Conservation (phyloP, 53 echinoderm and acorn worm species). For the Astropecten irregularis region DNA sequence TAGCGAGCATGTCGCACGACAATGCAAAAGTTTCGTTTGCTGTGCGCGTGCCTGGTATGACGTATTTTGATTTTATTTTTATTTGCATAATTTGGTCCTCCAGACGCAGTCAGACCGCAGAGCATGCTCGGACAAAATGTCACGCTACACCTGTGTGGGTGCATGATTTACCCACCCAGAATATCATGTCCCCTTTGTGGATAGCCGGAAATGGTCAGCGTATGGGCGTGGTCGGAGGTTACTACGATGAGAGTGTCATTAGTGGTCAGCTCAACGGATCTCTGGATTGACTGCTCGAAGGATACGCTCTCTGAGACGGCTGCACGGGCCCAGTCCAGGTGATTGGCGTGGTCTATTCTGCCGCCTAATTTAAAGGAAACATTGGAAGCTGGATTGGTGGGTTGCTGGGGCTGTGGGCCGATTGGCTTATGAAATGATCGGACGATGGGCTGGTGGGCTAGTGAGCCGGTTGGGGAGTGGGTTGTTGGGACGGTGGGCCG, state of each 20-base stretch:
- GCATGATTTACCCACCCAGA: conserved; percentile 72
- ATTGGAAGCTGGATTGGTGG: neutral
- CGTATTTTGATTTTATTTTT: too few species aligned
- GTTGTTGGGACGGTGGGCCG: too few species aligned
- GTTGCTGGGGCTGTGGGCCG: too few species aligned
- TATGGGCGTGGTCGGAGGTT: conserved; percentile 76
- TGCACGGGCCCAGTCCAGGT: conserved; percentile 13
- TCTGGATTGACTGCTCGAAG: conserved; percentile 59
- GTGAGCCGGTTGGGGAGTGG: neutral
- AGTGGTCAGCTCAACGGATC: conserved; percentile 47
- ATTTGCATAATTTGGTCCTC: too few species aligned
- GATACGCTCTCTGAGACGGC: conserved; percentile 57
- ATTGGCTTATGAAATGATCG: too few species aligned
- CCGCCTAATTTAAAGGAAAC: conserved; percentile 33
- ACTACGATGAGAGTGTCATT: conserved; percentile 64
- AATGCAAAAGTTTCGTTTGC: too few species aligned
- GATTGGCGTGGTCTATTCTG: conserved; percentile 71
- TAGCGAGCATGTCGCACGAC: too few species aligned
- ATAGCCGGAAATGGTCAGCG: conserved; percentile 66
- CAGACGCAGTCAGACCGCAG: too few species aligned
- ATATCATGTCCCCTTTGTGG: conserved; percentile 67
- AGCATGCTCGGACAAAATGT: too few species aligned
- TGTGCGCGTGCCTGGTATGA: too few species aligned
- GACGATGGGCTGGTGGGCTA: neutral
- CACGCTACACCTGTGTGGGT: too few species aligned